phyloP scores from a whole-genome alignment of 37 sponge, comb jelly and placozoan genomes.

The Tethya wilhelma region DNA sequence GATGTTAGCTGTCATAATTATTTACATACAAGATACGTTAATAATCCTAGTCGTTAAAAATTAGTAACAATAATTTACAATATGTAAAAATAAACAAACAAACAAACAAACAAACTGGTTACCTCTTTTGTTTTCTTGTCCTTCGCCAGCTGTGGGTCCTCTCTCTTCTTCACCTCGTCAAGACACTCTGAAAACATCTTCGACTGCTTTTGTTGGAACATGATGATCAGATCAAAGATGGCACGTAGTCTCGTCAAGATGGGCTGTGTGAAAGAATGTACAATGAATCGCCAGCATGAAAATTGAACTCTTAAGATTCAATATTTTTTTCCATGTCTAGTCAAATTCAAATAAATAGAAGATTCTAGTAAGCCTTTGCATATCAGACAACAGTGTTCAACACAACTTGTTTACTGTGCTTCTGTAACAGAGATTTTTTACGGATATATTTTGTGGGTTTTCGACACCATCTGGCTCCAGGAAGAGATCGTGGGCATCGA shows the following conservation, averaged over 20 bases:
- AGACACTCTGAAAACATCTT: conserved; percentile 44
- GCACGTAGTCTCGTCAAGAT: conserved; percentile 75
- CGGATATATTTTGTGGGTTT: not conserved
- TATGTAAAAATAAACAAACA: too few relatives aligned
- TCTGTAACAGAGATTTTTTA: not conserved
- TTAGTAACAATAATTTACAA: too few relatives aligned
- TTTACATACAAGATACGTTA: too few relatives aligned
- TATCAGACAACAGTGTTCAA: too few relatives aligned
- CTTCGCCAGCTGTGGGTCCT: not conserved
- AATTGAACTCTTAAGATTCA: conserved; percentile 7
- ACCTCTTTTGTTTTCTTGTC: conserved; percentile 52
- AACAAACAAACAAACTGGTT: not conserved
- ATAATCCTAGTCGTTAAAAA: too few relatives aligned
- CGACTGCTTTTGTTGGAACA: conserved; percentile 70
- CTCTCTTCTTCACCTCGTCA: conserved; percentile 61
- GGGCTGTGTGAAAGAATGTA: conserved; percentile 63
- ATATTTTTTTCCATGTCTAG: not conserved
- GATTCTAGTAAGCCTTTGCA: not conserved
- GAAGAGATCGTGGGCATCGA: conserved; percentile 87
- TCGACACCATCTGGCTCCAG: conserved; percentile 44
- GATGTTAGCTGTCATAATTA: too few relatives aligned
- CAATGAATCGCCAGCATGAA: conserved; percentile 53
- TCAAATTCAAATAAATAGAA: not conserved
- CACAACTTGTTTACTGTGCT: too few relatives aligned
- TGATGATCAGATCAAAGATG: conserved; percentile 78